Evolutionary conservation across 2,888 invertebrate species (phyloP).

Genomic region (Tipula vernalis): DNA sequence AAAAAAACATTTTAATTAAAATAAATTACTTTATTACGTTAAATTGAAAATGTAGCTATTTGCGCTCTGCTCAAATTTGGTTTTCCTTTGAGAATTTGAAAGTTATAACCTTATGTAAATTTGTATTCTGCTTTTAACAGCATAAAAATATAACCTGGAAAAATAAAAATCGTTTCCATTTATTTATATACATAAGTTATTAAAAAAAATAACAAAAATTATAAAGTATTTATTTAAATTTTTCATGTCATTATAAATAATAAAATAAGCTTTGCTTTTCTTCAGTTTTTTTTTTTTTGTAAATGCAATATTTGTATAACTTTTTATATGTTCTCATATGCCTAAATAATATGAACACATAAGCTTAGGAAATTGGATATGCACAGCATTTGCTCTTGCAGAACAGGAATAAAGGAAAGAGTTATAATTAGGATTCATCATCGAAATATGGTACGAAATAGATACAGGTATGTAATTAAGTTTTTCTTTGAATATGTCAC

Average conservation of each 20-base stretch:
- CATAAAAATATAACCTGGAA: not conserved
- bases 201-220: not conserved
- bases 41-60: too few relatives aligned
- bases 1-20: too few relatives aligned
- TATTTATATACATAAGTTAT: not conserved
- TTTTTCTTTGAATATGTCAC: too few relatives aligned
- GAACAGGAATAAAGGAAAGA: too few relatives aligned
- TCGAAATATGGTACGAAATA: too few relatives aligned
- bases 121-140: not conserved
- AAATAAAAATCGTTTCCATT: not conserved
- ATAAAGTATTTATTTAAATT: not conserved
- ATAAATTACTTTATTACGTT: too few relatives aligned
- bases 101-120: not conserved
- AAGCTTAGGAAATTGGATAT: too few relatives aligned
- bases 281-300: not conserved
- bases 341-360: too few relatives aligned
- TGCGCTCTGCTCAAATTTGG: not conserved
- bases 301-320: not conserved
- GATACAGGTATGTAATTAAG: too few relatives aligned
- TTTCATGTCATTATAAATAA: not conserved
- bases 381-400: too few relatives aligned
- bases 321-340: too few relatives aligned
- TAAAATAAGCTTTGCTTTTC: not conserved
- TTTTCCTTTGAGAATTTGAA: not conserved
- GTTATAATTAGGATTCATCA: too few relatives aligned